Conservation (phyloP, 2,797 vertebrate species). For the Morus bassanus region DNA sequence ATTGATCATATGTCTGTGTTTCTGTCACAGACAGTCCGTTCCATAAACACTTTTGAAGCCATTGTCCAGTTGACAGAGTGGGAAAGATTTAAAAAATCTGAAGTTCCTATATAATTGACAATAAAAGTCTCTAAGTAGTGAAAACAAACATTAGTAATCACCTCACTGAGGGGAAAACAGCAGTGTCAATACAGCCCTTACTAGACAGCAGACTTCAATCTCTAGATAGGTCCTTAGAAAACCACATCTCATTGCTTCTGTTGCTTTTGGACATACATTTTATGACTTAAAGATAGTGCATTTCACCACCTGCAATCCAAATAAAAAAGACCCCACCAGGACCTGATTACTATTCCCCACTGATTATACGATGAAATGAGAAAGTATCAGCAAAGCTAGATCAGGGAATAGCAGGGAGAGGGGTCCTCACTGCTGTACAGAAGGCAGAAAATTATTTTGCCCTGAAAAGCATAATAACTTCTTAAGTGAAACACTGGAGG, state of each 20-base stretch:
- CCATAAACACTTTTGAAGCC: neutral
- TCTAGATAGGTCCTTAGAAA: neutral
- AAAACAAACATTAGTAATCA: neutral
- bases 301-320: neutral
- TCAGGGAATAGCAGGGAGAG: neutral
- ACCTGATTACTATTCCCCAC: neutral
- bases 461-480: neutral
- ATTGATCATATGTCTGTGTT: neutral
- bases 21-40: neutral
- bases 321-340: neutral
- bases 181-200: neutral
- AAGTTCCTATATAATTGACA: neutral
- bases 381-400: neutral
- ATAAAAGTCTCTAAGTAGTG: neutral
- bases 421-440: neutral
- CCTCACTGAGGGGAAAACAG: neutral
- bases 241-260: neutral
- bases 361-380: neutral
- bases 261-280: neutral
- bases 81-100: neutral
- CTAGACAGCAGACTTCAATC: neutral
- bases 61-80: neutral
- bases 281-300: neutral
- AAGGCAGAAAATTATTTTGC: neutral
- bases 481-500: neutral